These are phyloP conservation scores for Leptonema lineaticorne DNA, from an alignment of 1,140 invertebrate genomes.

Conservation along the genomic window DNA sequence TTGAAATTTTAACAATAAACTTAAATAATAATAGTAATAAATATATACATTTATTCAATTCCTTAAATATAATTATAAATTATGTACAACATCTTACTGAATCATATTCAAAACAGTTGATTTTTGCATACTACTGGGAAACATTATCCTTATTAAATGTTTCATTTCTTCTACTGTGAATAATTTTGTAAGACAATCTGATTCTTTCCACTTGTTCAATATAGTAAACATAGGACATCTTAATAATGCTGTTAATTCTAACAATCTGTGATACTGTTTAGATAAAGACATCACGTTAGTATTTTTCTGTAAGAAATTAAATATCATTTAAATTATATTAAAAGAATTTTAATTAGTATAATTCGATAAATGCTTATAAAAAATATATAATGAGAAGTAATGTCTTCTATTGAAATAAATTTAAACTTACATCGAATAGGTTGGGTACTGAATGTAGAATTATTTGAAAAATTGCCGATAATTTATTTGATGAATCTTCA, in stretches of 20 bases:
- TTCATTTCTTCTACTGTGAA: conserved; percentile 32
- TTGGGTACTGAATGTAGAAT: conserved; percentile 24
- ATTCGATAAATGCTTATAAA: too few relatives aligned
- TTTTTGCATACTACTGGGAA: conserved; percentile 28
- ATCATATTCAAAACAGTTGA: conserved; percentile 30
- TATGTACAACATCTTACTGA: too few relatives aligned
- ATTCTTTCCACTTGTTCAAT: conserved; percentile 27
- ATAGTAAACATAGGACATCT: conserved; percentile 28
- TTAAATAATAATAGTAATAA: too few relatives aligned
- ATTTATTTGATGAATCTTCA: conserved; percentile 26
- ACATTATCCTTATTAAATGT: conserved; percentile 33
- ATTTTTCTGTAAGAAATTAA: conserved; percentile 30
- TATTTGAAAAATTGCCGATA: conserved; percentile 16
- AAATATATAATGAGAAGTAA: neutral
- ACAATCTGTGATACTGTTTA: conserved; percentile 24
- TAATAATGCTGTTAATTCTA: conserved; percentile 28
- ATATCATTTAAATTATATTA: neutral
- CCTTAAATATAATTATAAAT: too few relatives aligned
- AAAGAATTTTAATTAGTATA: neutral
- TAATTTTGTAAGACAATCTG: conserved; percentile 5
- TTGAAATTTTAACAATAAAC: too few relatives aligned
- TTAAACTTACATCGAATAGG: conserved; percentile 28
- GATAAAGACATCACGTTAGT: conserved; percentile 29
- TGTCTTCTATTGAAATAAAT: neutral
- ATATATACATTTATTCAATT: too few relatives aligned